phyloP scores from a whole-genome alignment of 2,113 vertebrate species.

The Cottus gobio region DNA sequence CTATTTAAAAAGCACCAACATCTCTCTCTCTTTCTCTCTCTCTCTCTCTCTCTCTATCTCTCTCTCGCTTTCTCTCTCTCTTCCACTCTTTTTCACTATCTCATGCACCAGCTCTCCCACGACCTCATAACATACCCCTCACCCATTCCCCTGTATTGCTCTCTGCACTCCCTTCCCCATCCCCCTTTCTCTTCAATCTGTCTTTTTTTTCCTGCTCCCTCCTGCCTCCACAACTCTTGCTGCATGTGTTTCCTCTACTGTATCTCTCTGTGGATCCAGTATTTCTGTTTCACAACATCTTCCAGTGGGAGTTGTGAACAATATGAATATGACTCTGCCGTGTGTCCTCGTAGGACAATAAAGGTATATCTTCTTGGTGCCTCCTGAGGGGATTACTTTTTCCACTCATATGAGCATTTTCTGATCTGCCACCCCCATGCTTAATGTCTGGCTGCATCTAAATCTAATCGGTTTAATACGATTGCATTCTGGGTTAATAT shows the following conservation, averaged over 20 bases:
- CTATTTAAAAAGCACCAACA: slow-evolving; percentile 84
- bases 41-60: slow-evolving; percentile 36
- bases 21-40: slow-evolving; percentile 48
- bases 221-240: slow-evolving; percentile 17
- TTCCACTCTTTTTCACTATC: slow-evolving; percentile 61
- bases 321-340: background rate
- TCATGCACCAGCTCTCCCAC: slow-evolving; percentile 34
- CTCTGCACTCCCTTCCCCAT: slow-evolving; percentile 37
- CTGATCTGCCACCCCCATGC: background rate
- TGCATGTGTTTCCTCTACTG: slow-evolving; percentile 33
- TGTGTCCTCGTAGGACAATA: background rate
- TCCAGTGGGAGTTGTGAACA: background rate
- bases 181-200: slow-evolving; percentile 29
- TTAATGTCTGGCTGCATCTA: background rate
- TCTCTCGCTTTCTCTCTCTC: slow-evolving; percentile 51
- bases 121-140: slow-evolving; percentile 41
- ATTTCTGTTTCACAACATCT: background rate
- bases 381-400: background rate
- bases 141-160: slow-evolving; percentile 52
- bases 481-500: background rate
- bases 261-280: slow-evolving; percentile 8
- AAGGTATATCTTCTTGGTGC: background rate
- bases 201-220: slow-evolving; percentile 28
- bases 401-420: background rate
- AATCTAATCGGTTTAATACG: background rate